Base-by-base conservation (phyloP, 1,140 invertebrate species). In the Pseudomyrmex gracilis region DNA sequence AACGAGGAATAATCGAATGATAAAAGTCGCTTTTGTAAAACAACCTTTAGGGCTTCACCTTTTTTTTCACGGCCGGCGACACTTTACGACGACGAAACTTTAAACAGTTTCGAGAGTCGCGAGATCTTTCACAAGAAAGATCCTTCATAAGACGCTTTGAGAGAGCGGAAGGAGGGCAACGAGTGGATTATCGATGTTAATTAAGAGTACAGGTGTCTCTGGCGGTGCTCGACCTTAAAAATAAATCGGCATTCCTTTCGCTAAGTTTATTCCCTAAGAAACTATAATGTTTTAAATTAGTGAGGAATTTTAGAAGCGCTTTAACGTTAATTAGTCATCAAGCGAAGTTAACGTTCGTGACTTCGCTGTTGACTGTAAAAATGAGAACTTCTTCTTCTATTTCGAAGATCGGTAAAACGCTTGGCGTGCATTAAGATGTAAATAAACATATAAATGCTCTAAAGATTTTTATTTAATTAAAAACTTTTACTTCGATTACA, bases 161-260 rank as follows among this genome's bases (percentile, higher is more conserved):
- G 63, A 57, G 63, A 57, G 12, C 7, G 8, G 43, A 45, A 24
- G 22, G 17, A 68, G 24, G 43, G 20, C 43, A 57, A 47, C 34
- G 15, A 47, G 17, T 47, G 49, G 76, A 80, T 80, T 80, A 80
- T 80, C 66, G 76, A 80, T 80, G 76, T 80, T 80, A 80, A 80
- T 80, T 80, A 80, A 80, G 66, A 80, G 68, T 71, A 80, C 76
- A 80, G 76, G 43, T 80, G 76, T 80, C 53, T 12, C 76, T 80
- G 66, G 66, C 66, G 71, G 64, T 58, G 43, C 76, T 70, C 64
- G 43, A n/a, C 20, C 45, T 58, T 70, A 71, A 71, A 80, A 80
- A 80, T 80, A 71, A 58, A 71, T 80, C n/a, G 76, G 70, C 53
- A 60, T 55, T n/a, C n/a, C n/a, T 34, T 53, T 55, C 47, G 53